These are phyloP conservation scores for Tenualosa ilisha DNA, from an alignment of 2,797 vertebrate species.

Conservation along the genomic window DNA sequence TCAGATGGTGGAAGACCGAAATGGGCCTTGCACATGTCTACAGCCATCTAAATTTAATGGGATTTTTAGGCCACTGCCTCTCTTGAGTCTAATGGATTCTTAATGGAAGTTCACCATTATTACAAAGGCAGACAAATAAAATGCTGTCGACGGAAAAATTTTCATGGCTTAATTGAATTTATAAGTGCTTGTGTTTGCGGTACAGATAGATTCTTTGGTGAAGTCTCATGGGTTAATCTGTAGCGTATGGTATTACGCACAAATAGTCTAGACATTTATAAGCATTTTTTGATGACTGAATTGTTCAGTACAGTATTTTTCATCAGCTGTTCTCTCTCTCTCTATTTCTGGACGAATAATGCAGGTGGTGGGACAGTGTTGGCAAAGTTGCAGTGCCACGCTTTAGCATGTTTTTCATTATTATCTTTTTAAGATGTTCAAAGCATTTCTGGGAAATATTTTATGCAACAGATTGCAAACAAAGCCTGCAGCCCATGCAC, in stretches of 20 bases:
- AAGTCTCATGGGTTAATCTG: background rate
- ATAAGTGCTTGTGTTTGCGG: slow-evolving; percentile 51
- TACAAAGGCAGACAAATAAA: slow-evolving; percentile 54
- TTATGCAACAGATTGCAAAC: slow-evolving; percentile 20
- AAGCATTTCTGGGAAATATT: slow-evolving; percentile 5
- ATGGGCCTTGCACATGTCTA: slow-evolving; percentile 47
- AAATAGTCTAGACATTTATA: background rate
- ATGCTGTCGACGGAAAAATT: slow-evolving; percentile 33
- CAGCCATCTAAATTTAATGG: slow-evolving; percentile 58
- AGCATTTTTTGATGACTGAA: background rate
- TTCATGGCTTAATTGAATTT: slow-evolving; percentile 2
- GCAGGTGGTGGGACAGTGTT: background rate
- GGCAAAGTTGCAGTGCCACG: background rate
- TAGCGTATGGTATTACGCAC: background rate
- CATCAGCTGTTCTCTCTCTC: background rate
- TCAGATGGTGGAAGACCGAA: slow-evolving; percentile 33
- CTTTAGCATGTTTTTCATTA: background rate
- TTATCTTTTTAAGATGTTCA: slow-evolving; percentile 12
- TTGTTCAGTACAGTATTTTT: background rate
- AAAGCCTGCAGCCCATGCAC: background rate
- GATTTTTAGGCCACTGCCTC: slow-evolving; percentile 66
- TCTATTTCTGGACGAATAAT: background rate
- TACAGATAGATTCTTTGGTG: background rate
- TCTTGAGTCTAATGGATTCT: slow-evolving; percentile 56
- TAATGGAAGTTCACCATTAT: slow-evolving; percentile 50